A percentile compares a stretch with the other conserved stretches of the same genome.
Evolutionary conservation across 2,888 invertebrate genomes (phyloP).

Genomic region (Heliconius charithonia): DNA sequence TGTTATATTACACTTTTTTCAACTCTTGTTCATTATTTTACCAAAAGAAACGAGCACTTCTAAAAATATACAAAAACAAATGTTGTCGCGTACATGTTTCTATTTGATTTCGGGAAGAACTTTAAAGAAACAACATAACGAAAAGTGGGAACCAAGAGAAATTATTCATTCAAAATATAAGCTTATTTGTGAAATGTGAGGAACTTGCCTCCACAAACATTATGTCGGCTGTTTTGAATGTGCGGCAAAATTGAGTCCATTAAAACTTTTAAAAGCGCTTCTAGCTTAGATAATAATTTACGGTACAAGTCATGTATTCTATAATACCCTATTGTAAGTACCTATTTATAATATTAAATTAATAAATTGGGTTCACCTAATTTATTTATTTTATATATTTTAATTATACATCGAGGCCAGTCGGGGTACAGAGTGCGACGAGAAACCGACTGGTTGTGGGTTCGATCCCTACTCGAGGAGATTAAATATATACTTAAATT

Average conservation of each 20-base stretch:
- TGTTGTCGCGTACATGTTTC: neutral
- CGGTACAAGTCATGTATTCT: slow-evolving; percentile 15
- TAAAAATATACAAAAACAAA: neutral
- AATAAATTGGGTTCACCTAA: too few relatives aligned
- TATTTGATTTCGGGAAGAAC: neutral
- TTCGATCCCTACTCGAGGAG: too few relatives aligned
- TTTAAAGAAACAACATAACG: slow-evolving; percentile 11
- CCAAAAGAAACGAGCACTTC: neutral
- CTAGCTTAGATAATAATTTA: slow-evolving; percentile 33
- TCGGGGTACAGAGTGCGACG: too few relatives aligned
- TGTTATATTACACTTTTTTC: too few relatives aligned
- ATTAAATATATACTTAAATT: too few relatives aligned
- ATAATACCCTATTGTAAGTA: neutral
- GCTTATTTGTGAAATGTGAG: slow-evolving; percentile 19
- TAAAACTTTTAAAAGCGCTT: slow-evolving; percentile 41
- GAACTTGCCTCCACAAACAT: slow-evolving; percentile 24
- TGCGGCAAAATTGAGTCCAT: slow-evolving; percentile 35
- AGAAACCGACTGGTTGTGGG: too few relatives aligned
- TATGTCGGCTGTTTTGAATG: slow-evolving; percentile 34
- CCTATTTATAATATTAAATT: neutral
- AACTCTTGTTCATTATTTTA: neutral
- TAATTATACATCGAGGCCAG: too few relatives aligned
- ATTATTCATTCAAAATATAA: slow-evolving; percentile 26
- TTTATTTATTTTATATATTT: too few relatives aligned
- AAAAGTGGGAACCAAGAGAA: slow-evolving; percentile 7